Percentiles rank a stretch among this genome's conserved stretches.
phyloP scores from a whole-genome alignment of 2,797 vertebrate species.

The Argentina silus region DNA sequence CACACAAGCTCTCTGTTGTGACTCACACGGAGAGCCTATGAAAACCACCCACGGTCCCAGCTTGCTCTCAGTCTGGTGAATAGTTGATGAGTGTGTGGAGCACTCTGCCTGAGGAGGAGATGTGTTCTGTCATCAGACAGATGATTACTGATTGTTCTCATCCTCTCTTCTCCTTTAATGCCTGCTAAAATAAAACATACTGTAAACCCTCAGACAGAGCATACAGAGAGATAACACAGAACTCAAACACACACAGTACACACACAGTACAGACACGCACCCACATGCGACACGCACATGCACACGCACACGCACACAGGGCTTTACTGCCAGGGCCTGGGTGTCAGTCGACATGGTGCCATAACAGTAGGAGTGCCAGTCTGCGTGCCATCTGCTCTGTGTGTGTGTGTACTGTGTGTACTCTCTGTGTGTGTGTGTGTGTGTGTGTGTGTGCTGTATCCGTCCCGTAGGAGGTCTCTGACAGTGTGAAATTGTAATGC shows the following conservation, averaged over 20 bases:
- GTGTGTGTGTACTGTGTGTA: conserved; percentile 1
- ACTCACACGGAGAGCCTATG: background rate
- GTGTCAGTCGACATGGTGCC: conserved; percentile 23
- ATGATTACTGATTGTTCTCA: conserved; percentile 34
- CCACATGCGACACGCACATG: background rate
- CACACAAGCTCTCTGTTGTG: background rate
- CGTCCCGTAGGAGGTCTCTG: background rate
- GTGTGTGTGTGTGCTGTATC: background rate
- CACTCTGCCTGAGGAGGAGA: conserved; percentile 64
- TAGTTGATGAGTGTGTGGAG: conserved; percentile 67
- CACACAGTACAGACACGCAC: background rate
- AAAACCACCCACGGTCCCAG: background rate
- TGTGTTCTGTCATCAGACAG: conserved; percentile 57
- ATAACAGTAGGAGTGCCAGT: conserved; percentile 12
- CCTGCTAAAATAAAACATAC: background rate
- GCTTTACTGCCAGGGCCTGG: conserved; percentile 6
- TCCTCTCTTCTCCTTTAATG: background rate
- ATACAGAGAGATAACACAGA: conserved; percentile 30
- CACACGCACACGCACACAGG: background rate
- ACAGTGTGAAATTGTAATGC: conserved; percentile 34
- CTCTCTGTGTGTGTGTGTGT: conserved; percentile 12
- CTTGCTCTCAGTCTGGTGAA: conserved; percentile 50
- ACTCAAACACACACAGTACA: background rate
- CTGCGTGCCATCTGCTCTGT: conserved; percentile 2
- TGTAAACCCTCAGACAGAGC: background rate